These are phyloP conservation scores for Carassius carassius DNA, from an alignment of 2,113 vertebrate genomes.

Conservation along the genomic window DNA sequence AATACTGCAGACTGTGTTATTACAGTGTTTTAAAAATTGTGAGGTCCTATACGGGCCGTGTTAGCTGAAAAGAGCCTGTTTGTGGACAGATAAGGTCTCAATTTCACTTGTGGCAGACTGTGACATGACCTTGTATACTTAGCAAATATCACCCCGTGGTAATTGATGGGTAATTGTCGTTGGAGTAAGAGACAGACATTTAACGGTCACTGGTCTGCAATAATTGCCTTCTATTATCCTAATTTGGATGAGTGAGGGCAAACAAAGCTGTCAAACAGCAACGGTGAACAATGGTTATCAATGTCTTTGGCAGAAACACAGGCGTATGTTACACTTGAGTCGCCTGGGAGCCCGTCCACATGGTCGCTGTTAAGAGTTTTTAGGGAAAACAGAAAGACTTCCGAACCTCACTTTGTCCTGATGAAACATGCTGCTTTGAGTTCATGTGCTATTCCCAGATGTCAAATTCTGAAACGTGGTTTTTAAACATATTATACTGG, in stretches of 20 bases:
- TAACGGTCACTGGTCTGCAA: constrained; percentile 31
- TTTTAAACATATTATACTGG: neutral
- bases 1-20: neutral
- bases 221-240: constrained; percentile 47
- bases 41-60: neutral
- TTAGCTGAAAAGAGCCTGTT: constrained; percentile 10
- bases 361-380: constrained; percentile 4
- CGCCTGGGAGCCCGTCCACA: neutral
- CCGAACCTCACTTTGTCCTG: neutral
- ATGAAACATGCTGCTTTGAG: constrained; percentile 14
- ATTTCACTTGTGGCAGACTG: constrained; percentile 20
- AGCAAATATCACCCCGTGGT: constrained; percentile 22
- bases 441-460: constrained; percentile 2
- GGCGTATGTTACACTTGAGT: too few species aligned
- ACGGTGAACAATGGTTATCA: constrained; percentile 29
- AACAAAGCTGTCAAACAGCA: constrained; percentile 42
- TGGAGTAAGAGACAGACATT: constrained; percentile 25
- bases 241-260: constrained; percentile 38
- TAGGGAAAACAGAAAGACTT: constrained; percentile 24
- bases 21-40: neutral
- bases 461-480: neutral
- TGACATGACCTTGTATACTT: constrained; percentile 30
- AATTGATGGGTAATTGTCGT: constrained; percentile 39
- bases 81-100: constrained; percentile 17
- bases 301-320: neutral